These are phyloP conservation scores for Acyrthosiphon pisum DNA, from an alignment of 1,140 invertebrate species.

Conservation along the genomic window DNA sequence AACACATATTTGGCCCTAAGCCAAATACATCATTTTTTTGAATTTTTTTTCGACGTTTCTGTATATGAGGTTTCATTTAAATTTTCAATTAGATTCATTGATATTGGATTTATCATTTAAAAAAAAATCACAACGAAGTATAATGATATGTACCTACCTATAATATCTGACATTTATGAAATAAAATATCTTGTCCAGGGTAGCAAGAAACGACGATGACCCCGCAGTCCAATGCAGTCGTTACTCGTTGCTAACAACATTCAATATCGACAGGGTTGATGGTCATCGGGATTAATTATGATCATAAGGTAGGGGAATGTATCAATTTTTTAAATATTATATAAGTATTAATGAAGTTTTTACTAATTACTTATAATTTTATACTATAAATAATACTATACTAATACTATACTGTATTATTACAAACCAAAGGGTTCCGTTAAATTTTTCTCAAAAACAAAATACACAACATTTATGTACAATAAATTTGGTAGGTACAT, in stretches of 20 bases:
- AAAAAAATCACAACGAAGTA: not conserved
- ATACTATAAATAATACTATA: too few species aligned
- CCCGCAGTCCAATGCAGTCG: not conserved
- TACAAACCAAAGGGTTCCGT: not conserved
- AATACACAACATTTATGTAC: too few species aligned
- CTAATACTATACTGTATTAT: too few species aligned
- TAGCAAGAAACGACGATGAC: slow-evolving; percentile 27
- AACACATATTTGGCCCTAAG: slow-evolving; percentile 51
- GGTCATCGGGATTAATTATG: slow-evolving; percentile 2
- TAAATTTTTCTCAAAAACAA: not conserved
- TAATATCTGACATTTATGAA: slow-evolving; percentile 1
- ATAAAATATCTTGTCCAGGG: slow-evolving; percentile 39
- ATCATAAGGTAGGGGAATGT: not conserved
- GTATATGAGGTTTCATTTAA: slow-evolving; percentile 38
- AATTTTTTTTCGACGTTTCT: slow-evolving; percentile 4
- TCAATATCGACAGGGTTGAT: slow-evolving; percentile 4
- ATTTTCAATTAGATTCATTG: not conserved
- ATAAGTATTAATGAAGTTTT: not conserved
- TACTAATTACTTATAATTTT: too few species aligned
- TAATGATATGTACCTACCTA: not conserved
- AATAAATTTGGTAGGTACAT: too few species aligned
- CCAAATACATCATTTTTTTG: slow-evolving; percentile 32
- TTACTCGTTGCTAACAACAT: slow-evolving; percentile 54
- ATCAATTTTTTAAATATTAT: slow-evolving; percentile 19
- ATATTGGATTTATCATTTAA: not conserved